These are phyloP conservation scores for Schizothorax lantsangensis DNA, from an alignment of 2,797 vertebrate genomes.

Conservation along the genomic window DNA sequence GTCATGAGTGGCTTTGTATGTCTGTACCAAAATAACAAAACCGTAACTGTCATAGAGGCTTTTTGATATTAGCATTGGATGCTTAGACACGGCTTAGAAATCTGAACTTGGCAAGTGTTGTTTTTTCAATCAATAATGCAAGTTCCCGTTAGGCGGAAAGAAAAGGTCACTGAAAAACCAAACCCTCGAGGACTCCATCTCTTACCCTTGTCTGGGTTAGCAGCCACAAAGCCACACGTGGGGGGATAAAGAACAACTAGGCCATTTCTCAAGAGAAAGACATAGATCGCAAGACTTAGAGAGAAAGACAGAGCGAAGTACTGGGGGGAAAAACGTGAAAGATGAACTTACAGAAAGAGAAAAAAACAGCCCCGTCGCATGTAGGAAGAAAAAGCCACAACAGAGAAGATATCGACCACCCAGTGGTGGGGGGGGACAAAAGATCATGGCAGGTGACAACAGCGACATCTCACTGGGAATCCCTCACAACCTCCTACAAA, in stretches of 20 bases:
- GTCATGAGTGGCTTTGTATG: neutral
- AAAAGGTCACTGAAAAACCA: conserved; percentile 56
- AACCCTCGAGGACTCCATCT: neutral
- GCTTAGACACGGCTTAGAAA: neutral
- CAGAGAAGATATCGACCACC: conserved; percentile 38
- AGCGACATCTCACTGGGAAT: conserved; percentile 48
- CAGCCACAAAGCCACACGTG: conserved; percentile 30
- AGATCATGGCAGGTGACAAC: neutral
- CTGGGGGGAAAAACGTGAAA: neutral
- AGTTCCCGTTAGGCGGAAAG: conserved; percentile 51
- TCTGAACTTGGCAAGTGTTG: conserved; percentile 19
- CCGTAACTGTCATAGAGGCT: neutral
- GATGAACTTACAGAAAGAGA: conserved; percentile 35
- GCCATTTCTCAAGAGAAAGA: conserved; percentile 30
- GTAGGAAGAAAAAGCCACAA: conserved; percentile 50
- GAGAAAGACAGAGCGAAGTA: neutral
- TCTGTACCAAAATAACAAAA: neutral
- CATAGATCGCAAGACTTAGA: neutral
- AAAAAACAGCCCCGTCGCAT: conserved; percentile 1
- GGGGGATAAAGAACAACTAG: conserved; percentile 4
- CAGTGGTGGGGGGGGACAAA: neutral
- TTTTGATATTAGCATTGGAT: neutral
- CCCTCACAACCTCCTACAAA: conserved; percentile 53
- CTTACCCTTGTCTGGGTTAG: conserved; percentile 2
- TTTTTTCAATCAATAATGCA: conserved; percentile 21